These are phyloP conservation scores for Heterodera schachtii DNA, from an alignment of 1,140 invertebrate genomes.

Conservation along the genomic window DNA sequence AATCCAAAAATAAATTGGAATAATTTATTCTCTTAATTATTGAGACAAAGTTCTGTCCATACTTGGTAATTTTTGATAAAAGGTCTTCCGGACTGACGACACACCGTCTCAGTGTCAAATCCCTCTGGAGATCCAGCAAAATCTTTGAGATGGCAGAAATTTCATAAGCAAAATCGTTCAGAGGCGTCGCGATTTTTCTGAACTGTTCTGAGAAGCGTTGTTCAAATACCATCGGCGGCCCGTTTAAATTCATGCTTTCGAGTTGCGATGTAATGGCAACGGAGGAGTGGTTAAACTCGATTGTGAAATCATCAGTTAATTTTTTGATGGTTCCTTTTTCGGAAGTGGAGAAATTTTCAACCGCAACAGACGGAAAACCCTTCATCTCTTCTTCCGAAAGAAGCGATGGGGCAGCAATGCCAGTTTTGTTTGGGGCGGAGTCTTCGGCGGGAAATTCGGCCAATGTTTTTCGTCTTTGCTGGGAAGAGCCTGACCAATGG, in stretches of 20 bases:
- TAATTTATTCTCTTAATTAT: background rate
- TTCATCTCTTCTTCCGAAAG: no score
- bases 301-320: slow-evolving; percentile 3
- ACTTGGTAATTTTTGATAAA: slow-evolving; percentile 47
- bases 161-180: slow-evolving; percentile 51
- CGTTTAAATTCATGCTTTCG: background rate
- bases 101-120: slow-evolving; percentile 57
- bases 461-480: background rate
- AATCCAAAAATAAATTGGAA: slow-evolving; percentile 8
- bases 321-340: background rate
- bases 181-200: slow-evolving; percentile 52
- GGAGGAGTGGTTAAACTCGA: slow-evolving; percentile 26
- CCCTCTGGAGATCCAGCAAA: slow-evolving; percentile 59
- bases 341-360: background rate
- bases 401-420: no score
- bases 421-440: background rate
- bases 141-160: slow-evolving; percentile 45
- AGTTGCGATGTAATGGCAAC: background rate
- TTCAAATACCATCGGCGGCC: background rate
- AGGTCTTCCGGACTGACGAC: slow-evolving; percentile 52
- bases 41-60: slow-evolving; percentile 30
- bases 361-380: background rate
- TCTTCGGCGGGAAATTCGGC: background rate
- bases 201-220: slow-evolving; percentile 52
- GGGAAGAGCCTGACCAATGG: background rate